Evolutionary conservation across 2,113 vertebrate genomes (phyloP).

Genomic region (Mobula hypostoma): DNA sequence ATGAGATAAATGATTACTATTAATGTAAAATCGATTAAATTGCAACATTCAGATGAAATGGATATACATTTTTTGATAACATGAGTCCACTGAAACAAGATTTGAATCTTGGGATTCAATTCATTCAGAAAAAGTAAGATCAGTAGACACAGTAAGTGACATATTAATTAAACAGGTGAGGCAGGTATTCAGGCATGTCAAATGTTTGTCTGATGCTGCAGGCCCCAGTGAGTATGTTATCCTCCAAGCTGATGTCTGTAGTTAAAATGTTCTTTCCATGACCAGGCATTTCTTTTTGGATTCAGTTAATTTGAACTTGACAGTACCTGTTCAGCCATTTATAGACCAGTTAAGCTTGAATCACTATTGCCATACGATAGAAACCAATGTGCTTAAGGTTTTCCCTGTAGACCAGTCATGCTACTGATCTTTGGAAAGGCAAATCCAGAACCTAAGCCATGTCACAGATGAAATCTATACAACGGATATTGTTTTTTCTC

Average conservation of each 20-base stretch:
- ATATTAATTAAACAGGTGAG: neutral
- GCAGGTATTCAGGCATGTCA: neutral
- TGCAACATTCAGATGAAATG: neutral
- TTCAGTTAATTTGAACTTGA: neutral
- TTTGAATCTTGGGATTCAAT: neutral
- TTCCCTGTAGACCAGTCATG: neutral
- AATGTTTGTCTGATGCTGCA: neutral
- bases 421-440: neutral
- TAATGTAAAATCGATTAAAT: neutral
- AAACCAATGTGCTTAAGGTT: neutral
- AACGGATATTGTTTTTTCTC: neutral
- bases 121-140: neutral
- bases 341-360: neutral
- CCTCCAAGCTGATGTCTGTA: neutral
- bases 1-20: neutral
- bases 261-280: neutral
- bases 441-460: neutral
- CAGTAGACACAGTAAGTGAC: neutral
- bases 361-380: neutral
- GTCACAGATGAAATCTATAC: neutral
- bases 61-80: neutral
- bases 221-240: neutral
- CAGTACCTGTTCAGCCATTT: neutral
- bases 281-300: neutral
- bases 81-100: neutral